phyloP scores from a whole-genome alignment of 2,888 invertebrate species.

The Mythimna lalbum region DNA sequence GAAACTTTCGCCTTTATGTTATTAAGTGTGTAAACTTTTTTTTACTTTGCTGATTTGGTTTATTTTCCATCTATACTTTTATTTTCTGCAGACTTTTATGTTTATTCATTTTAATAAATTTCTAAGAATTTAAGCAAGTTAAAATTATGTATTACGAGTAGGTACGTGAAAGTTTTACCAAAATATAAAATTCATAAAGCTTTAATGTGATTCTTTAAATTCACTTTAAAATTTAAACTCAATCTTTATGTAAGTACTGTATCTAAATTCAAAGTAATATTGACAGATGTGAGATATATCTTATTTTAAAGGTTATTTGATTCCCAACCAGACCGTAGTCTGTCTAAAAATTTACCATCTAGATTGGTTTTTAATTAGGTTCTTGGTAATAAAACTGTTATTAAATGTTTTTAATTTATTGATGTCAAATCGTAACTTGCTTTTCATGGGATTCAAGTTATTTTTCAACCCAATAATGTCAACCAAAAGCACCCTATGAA shows the following conservation, averaged over 20 bases:
- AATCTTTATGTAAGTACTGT: slow-evolving; percentile 27
- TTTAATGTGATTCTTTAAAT: slow-evolving; percentile 2
- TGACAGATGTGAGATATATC: not conserved
- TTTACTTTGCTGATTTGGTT: too few relatives aligned
- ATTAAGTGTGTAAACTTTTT: too few relatives aligned
- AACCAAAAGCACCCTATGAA: too few relatives aligned
- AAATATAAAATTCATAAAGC: slow-evolving; percentile 2
- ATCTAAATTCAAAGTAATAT: slow-evolving; percentile 33
- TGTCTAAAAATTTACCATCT: not conserved
- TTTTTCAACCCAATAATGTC: too few relatives aligned
- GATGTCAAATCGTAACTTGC: too few relatives aligned
- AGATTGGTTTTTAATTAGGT: not conserved
- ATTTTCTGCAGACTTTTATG: not conserved
- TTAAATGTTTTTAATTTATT: too few relatives aligned
- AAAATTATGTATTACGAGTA: not conserved
- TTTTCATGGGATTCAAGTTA: not conserved
- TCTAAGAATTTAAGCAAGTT: not conserved
- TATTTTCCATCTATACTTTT: too few relatives aligned
- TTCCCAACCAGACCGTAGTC: not conserved
- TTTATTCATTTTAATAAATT: not conserved
- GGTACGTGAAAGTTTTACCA: not conserved
- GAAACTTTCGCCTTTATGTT: too few relatives aligned
- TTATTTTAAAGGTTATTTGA: slow-evolving; percentile 13
- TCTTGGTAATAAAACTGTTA: not conserved
- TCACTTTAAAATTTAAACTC: slow-evolving; percentile 23